Conservation (phyloP, 2,797 vertebrate species). For the Macropus fuliginosus region DNA sequence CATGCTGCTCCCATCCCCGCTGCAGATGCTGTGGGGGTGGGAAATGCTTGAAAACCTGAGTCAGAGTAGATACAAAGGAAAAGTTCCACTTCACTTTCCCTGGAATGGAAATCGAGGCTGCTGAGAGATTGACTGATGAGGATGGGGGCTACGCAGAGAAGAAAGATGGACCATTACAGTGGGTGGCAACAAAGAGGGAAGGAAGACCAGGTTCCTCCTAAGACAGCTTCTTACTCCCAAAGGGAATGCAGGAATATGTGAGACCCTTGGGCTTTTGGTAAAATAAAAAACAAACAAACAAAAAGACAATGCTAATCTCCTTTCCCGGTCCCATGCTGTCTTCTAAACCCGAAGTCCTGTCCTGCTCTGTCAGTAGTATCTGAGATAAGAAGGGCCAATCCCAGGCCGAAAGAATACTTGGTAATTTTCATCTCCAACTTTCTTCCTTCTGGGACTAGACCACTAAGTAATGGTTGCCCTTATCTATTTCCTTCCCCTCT, state of each 20-base stretch:
- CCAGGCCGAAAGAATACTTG: neutral
- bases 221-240: neutral
- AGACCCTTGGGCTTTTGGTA: neutral
- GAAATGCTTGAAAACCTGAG: conserved; percentile 64
- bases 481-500: conserved; percentile 9
- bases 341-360: conserved; percentile 7
- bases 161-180: neutral
- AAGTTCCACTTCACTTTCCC: conserved; percentile 63
- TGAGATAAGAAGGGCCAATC: neutral
- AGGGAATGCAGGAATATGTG: neutral
- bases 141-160: neutral
- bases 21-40: conserved; percentile 50
- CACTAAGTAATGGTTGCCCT: conserved; percentile 9
- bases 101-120: conserved; percentile 60
- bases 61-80: conserved; percentile 49
- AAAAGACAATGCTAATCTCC: neutral
- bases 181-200: neutral
- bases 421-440: neutral
- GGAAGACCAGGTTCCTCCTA: neutral
- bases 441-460: neutral
- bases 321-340: neutral
- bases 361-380: neutral
- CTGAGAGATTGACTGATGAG: conserved; percentile 25
- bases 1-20: neutral
- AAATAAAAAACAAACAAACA: conserved; percentile 3